These are phyloP conservation scores for Lepus europaeus DNA, from an alignment of 2,113 vertebrate species.

Conservation along the genomic window DNA sequence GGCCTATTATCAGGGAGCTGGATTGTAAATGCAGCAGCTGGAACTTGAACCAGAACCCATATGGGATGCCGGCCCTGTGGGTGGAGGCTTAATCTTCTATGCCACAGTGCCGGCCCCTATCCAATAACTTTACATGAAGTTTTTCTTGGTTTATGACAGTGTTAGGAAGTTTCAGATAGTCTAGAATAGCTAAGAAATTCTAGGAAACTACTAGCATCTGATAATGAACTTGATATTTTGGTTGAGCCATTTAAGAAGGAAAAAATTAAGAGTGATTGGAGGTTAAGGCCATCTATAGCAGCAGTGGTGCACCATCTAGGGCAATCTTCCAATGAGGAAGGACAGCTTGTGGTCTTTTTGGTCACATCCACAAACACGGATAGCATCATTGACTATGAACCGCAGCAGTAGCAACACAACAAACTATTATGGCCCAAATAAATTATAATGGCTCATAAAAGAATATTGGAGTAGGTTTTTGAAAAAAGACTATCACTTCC, in stretches of 20 bases:
- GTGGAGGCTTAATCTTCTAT: too few species aligned
- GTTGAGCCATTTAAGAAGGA: not conserved
- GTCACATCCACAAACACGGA: not conserved
- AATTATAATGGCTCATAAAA: not conserved
- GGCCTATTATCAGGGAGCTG: too few species aligned
- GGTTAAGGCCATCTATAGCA: not conserved
- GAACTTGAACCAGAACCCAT: too few species aligned
- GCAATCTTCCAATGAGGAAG: not conserved
- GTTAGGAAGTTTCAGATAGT: slow-evolving; percentile 9
- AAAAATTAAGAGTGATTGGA: slow-evolving; percentile 11
- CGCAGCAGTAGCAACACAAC: not conserved
- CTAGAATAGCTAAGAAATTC: not conserved
- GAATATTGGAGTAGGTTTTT: not conserved
- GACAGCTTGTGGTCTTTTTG: not conserved
- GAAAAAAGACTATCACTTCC: not conserved
- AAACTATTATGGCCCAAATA: not conserved
- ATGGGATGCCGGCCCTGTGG: too few species aligned
- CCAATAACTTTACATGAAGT: slow-evolving; percentile 2
- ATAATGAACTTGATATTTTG: not conserved
- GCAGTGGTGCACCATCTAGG: not conserved
- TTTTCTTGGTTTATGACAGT: not conserved
- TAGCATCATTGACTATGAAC: not conserved
- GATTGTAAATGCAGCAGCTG: too few species aligned
- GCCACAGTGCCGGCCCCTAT: not conserved
- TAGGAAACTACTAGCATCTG: not conserved